Conservation (phyloP, 35 echinoderm and acorn worm genomes). For the Lytechinus pictus region DNA sequence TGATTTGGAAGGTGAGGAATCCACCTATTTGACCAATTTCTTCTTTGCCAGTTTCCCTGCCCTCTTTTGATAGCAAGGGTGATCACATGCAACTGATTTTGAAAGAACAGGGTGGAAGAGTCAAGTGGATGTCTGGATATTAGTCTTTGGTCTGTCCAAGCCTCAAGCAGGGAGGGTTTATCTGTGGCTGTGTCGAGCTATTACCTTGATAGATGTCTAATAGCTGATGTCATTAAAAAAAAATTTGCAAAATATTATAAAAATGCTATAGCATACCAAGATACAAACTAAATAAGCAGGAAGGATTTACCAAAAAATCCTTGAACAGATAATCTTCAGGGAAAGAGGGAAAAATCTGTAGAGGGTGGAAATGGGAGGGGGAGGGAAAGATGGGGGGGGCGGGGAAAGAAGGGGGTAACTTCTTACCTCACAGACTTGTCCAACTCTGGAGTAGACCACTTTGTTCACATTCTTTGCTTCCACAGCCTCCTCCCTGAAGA, state of each 20-base stretch:
- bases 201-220: too few relatives aligned
- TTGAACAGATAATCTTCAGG: background rate
- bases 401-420: background rate
- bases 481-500: slow-evolving; percentile 68
- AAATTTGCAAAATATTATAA: too few relatives aligned
- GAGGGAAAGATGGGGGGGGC: too few relatives aligned
- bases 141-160: background rate
- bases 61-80: background rate
- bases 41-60: background rate
- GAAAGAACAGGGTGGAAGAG: background rate
- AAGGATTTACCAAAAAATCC: too few relatives aligned
- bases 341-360: background rate
- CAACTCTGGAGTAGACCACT: slow-evolving; percentile 69
- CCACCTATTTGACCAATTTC: too few relatives aligned
- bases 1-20: too few relatives aligned
- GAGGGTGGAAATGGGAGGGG: too few relatives aligned
- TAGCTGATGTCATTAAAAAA: too few relatives aligned
- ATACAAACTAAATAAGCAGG: too few relatives aligned
- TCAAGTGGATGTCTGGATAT: background rate
- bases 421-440: slow-evolving; percentile 60
- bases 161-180: background rate
- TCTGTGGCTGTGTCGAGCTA: background rate
- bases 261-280: too few relatives aligned
- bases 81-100: background rate
- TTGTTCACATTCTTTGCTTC: slow-evolving; percentile 62